Evolutionary conservation across 2,888 invertebrate genomes (phyloP), one percentile per base, ranked within the genome.

Genomic region (Eulithis testata): DNA sequence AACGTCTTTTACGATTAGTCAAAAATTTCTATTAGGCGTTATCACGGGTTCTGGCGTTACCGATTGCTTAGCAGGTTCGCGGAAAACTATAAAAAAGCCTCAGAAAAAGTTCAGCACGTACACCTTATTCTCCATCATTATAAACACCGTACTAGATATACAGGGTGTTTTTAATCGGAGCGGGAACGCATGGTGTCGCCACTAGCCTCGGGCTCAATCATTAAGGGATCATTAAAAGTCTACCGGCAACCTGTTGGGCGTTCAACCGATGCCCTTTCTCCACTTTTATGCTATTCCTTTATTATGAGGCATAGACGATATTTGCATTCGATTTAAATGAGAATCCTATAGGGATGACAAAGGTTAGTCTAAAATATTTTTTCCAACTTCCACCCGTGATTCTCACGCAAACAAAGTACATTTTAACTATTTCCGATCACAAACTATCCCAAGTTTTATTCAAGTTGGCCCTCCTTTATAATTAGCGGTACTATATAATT

Each of bases 221-320:
- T 88, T 87, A 88, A 81, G 85, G 85, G 84, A 87, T 87, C 87
- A 87, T 88, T 87, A 88, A 86, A 83, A 83, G 76, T 83, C 77
- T 74, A 44, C 68, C 76, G 78, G 78, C 81, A 76, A 82, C 80
- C 83, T 81, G 81, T 79, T 79, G 80, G 80, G 74, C 76, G 78
- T 72, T 78, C 75, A 76, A 75, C 78, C 78, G 79, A 78, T 76
- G 77, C 79, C 79, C 76, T 78, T 76, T 78, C 76, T 75, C 71
- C 73, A 75, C 73, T 76, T 76, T 76, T 73, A 75, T 77, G 76
- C 71, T 73, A 73, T 76, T 75, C 70, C 71, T 74, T 71, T 68
- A 21, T 21, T 21, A 63, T 63, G 68, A 74, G 69, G 73, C 68
- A 77, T 76, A 74, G 73, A 67, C 68, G 75, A 76, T 77, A 70